Conservation (phyloP, 1,140 invertebrate genomes). For the Pinna nobilis region DNA sequence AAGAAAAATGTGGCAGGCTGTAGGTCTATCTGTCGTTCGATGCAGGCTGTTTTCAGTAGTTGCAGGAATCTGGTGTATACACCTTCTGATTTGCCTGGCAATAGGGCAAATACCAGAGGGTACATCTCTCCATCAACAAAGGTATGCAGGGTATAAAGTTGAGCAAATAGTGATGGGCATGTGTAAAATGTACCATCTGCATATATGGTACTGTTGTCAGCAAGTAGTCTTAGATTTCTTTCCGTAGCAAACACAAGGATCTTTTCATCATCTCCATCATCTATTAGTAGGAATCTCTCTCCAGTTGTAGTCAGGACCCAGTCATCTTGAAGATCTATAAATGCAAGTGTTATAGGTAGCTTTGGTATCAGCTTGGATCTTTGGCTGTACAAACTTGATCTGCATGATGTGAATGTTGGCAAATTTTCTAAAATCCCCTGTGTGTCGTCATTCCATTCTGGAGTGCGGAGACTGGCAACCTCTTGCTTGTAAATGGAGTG, state of each 20-base stretch:
- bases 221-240: not conserved
- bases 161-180: slow-evolving; percentile 7
- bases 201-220: not conserved
- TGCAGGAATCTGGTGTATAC: not conserved
- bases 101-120: slow-evolving; percentile 20
- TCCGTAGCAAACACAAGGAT: slow-evolving; percentile 10
- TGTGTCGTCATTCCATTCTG: too few relatives aligned
- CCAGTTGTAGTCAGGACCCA: slow-evolving; percentile 13
- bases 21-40: not conserved
- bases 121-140: slow-evolving; percentile 15
- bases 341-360: too few relatives aligned
- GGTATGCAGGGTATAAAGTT: slow-evolving; percentile 25
- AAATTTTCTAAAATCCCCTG: too few relatives aligned
- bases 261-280: not conserved
- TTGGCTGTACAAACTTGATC: too few relatives aligned
- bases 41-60: not conserved
- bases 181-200: slow-evolving; percentile 34
- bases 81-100: slow-evolving; percentile 8
- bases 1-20: not conserved
- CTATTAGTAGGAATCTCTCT: not conserved
- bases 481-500: too few relatives aligned
- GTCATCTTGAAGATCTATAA: not conserved
- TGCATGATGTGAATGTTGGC: too few relatives aligned
- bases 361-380: too few relatives aligned
- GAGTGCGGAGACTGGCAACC: too few relatives aligned